Base-by-base conservation (phyloP, 2,797 vertebrate species). In the Artibeus lituratus region DNA sequence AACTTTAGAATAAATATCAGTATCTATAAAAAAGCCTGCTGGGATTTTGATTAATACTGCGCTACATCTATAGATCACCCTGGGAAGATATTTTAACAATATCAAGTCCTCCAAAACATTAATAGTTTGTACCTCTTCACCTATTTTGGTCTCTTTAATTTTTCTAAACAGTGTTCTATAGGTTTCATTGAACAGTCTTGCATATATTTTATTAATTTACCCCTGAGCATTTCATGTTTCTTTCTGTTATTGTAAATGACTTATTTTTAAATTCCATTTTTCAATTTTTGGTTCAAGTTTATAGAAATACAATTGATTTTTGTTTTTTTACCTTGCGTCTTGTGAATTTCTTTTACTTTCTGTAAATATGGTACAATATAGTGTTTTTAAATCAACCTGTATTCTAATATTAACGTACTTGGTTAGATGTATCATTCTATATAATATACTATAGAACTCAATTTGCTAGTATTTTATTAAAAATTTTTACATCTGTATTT, bases 381-480 rank as follows among this genome's bases (percentile, higher is more conserved):
- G 47, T 80, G 42, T 49, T 70, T 29, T 92, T 72, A 94, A 94
- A 37, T 15, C 59, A 87, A 73, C 15, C 18, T 92, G 19, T 77
- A 87, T 53, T 92, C 65, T 78, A 42, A 12, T 67, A 93, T 80
- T 67, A 93, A 83, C 19, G 4, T 15, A 53, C 14, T 87, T 62
- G 29, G 15, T 26, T 82, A 86, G 24, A 74, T 74, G 12, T 59
- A 85, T n/a, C 88, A 80, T 90, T 51, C 74, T 69, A 77, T 81
- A 80, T 29, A 74, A 93, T 67, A 57, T 69, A 80, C 44, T 73
- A 10, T 19, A 81, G 18, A 95, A 59, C 93, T 89, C 9, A 59
- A 92, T 37, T 87, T 90, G 67, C 16, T 87, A 67, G 32, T 81
- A 81, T 84, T 93, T 89, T 89, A 78, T 87, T 90, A 81, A 81